phyloP scores from a whole-genome alignment of 2,113 vertebrate genomes.

The Paradoxurus hermaphroditus region DNA sequence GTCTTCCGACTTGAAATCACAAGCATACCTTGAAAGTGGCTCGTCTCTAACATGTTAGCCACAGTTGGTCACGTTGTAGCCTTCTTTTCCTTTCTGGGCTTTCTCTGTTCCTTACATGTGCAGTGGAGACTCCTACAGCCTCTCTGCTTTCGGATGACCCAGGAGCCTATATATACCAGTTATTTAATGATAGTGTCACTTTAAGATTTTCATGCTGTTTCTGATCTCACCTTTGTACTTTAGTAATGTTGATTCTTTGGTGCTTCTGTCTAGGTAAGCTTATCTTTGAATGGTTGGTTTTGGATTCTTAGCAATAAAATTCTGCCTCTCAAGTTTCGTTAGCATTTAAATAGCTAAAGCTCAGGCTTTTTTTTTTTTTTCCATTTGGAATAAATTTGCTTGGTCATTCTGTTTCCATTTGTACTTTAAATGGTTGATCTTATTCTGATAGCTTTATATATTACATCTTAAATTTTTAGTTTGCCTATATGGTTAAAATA shows the following conservation, averaged over 20 bases:
- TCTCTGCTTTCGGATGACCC: slow-evolving; percentile 24
- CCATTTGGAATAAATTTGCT: slow-evolving; percentile 48
- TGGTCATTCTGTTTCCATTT: slow-evolving; percentile 53
- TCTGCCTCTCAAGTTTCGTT: slow-evolving; percentile 57
- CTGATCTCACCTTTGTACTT: slow-evolving; percentile 71
- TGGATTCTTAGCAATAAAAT: slow-evolving; percentile 69
- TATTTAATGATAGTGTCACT: slow-evolving; percentile 54
- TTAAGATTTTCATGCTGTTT: slow-evolving; percentile 56
- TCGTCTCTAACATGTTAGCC: background rate
- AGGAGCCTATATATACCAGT: background rate
- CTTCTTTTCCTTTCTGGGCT: background rate
- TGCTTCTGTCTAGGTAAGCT: slow-evolving; percentile 57
- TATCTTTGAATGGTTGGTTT: slow-evolving; percentile 68
- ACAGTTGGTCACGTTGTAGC: background rate
- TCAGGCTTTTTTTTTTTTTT: background rate
- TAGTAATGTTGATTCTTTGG: slow-evolving; percentile 68
- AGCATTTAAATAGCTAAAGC: slow-evolving; percentile 48
- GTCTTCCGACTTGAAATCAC: slow-evolving; percentile 23
- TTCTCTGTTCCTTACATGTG: background rate
- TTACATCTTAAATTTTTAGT: slow-evolving; percentile 28
- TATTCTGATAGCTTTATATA: slow-evolving; percentile 34
- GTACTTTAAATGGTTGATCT: slow-evolving; percentile 37
- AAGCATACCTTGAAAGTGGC: background rate
- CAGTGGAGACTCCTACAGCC: background rate
- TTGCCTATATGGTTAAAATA: slow-evolving; percentile 48